Evolutionary conservation across 2,888 invertebrate genomes (phyloP), one percentile per base, ranked within the genome.

Genomic region (Andrena bicolor): DNA sequence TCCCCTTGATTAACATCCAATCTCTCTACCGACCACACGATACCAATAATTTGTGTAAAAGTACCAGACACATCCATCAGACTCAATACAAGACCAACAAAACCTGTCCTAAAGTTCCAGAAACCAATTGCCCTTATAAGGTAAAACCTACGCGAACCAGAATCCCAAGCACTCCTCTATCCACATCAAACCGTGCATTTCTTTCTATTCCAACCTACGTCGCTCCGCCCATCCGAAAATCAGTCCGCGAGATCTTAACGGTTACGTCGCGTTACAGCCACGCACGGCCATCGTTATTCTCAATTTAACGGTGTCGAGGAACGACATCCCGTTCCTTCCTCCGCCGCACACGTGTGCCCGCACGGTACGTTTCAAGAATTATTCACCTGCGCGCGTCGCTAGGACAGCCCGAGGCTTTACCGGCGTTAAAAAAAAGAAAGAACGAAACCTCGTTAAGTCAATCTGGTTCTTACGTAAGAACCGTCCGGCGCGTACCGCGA

Each of bases 401-500:
- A 20, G 20, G 32, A 20, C 13, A 41, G 51, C 51, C 13, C 32
- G 41, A 10, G 5, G n/a, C n/a, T 68, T 32, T 26, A 35, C 7
- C 8, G 23, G 48, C 23, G 41, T 49, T 35, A 32, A 71, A 60
- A 76, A 32, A 72, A 53, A 53, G 7, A 32, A 72, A 53, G 20
- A 20, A 71, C 51, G 26, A 63, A 73, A 58, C 10, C 60, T 76
- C 51, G 69, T 51, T 26, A 26, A 53, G 41, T 51, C 61, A 56
- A 71, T 75, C 71, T 68, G 8, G 26, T 30, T 64, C 58, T 80
- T 75, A 80, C 75, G 63, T 75, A 82, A 80, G 75, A 48, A 63
- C 26, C 48, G 48, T 20, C 23, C 28, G 16, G 48, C 2, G 32
- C n/a, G 26, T 48, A 53, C 35, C 2, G 48, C 8, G 28, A 28